Evolutionary conservation across 2,888 invertebrate species (phyloP), one percentile per base, ranked within the genome.

Genomic region (Stictocephala bisonia): DNA sequence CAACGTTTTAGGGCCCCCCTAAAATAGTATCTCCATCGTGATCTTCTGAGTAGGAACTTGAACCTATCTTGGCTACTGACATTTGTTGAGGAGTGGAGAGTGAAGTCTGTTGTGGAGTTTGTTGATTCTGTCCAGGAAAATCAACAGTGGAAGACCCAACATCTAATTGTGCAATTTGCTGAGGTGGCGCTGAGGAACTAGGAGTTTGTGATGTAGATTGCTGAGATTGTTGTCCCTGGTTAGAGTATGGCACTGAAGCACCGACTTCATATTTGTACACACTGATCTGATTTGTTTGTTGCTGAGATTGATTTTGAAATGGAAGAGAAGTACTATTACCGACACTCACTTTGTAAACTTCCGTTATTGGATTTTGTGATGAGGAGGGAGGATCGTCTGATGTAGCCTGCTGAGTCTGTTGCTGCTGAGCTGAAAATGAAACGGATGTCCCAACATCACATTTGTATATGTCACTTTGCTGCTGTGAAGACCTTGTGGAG

Each of bases 261-360:
- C 80, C 78, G 15, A 81, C 80, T 67, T 81, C 80, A 73, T 80
- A 81, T 60, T 81, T 81, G 74, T 80, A 81, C 40, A 80, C 80
- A 31, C n/a, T 60, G 35, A 60, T 60, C 40, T 79, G 78, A 18
- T 77, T 76, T 2, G 76, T 70, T 20, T 74, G 75, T 35, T 72
- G 69, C 48, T 72, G 75, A 7, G 72, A 27, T 69, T 75, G 73
- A 1, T 29, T 29, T 40, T 60, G 60, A 29, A 35, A 60, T 9
- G 35, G 22, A 22, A 35, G 60, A 13, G n/a, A n/a, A n/a, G 18
- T 35, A 22, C 40, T 60, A 29, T 31, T 40, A 29, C 22, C 60
- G 4, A 40, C 40, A 35, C 31, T 29, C 7, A 60, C 60, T 35
- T 13, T 9, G 35, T 35, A 9, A 35, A 35, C 13, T n/a, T n/a